Percentiles rank a stretch among this genome's conserved stretches.
Evolutionary conservation across 2,888 invertebrate genomes (phyloP).

Genomic region (Platypus cylindrus): DNA sequence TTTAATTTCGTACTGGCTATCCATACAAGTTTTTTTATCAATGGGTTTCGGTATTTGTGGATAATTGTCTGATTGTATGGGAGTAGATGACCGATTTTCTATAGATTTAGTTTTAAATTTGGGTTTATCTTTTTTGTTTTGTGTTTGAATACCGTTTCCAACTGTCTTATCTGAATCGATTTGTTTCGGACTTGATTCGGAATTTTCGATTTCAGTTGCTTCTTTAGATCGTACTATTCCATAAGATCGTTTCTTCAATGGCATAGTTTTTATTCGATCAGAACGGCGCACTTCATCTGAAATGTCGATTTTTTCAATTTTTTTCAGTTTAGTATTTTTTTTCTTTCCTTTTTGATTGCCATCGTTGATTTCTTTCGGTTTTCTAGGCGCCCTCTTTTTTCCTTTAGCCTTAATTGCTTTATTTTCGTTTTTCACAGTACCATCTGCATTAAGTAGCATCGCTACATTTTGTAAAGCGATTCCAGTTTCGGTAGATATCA

Average conservation of each 20-base stretch:
- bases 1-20: conserved; percentile 36
- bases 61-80: conserved; percentile 8
- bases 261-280: conserved; percentile 62
- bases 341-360: conserved; percentile 8
- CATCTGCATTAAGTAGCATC: no score
- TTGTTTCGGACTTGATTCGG: conserved; percentile 39
- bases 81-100: conserved; percentile 13
- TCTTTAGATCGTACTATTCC: conserved; percentile 44
- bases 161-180: conserved; percentile 19
- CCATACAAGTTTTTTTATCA: conserved; percentile 11
- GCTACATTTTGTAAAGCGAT: no score
- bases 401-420: conserved; percentile 12
- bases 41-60: conserved; percentile 8
- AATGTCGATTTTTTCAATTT: conserved; percentile 11
- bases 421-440: conserved; percentile 7
- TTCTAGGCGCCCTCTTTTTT: conserved; percentile 5
- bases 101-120: conserved; percentile 14
- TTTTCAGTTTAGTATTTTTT: conserved; percentile 3
- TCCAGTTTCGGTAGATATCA: no score
- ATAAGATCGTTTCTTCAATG: conserved; percentile 52
- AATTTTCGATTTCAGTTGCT: conserved; percentile 37
- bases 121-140: conserved; percentile 10
- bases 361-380: conserved; percentile 5
- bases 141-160: conserved; percentile 17
- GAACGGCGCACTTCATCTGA: conserved; percentile 48